Evolutionary conservation across 2,113 vertebrate genomes (phyloP).

Genomic region (Pterophyllum scalare): DNA sequence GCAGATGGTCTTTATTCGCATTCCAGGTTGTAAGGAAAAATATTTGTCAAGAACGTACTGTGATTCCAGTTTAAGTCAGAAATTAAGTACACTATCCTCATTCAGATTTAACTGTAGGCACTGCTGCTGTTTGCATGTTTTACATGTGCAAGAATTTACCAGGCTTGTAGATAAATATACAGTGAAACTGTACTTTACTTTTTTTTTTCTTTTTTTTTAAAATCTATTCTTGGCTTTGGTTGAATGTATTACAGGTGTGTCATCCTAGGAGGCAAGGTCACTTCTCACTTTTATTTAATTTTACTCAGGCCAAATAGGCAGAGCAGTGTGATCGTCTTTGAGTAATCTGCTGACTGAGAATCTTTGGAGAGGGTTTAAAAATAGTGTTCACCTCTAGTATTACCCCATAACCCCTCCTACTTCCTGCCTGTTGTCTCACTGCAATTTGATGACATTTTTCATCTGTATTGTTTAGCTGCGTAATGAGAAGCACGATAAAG

Average conservation of each 20-base stretch:
- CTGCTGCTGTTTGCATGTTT: neutral
- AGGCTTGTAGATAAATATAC: neutral
- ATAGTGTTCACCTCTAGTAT: conserved; percentile 68
- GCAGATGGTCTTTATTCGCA: neutral
- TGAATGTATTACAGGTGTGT: conserved; percentile 32
- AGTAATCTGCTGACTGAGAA: conserved; percentile 68
- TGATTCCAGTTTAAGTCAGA: neutral
- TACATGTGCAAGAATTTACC: neutral
- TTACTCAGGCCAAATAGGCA: conserved; percentile 40
- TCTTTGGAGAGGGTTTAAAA: conserved; percentile 67
- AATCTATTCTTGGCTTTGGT: neutral
- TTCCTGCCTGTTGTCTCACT: conserved; percentile 42
- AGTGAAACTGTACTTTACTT: neutral
- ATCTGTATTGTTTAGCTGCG: conserved; percentile 33
- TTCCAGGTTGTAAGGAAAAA: neutral
- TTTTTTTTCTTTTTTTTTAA: neutral
- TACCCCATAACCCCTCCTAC: conserved; percentile 47
- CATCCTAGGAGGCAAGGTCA: conserved; percentile 50
- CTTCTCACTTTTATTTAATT: conserved; percentile 40
- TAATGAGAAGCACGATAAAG: conserved; percentile 10
- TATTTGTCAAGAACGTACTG: neutral
- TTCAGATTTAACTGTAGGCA: neutral
- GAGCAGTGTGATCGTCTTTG: conserved; percentile 52
- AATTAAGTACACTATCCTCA: neutral
- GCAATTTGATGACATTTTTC: conserved; percentile 40